These are phyloP conservation scores for Clytia hemisphaerica DNA, from an alignment of 30 jellyfish, hydroid and myxozoan genomes.

Conservation along the genomic window DNA sequence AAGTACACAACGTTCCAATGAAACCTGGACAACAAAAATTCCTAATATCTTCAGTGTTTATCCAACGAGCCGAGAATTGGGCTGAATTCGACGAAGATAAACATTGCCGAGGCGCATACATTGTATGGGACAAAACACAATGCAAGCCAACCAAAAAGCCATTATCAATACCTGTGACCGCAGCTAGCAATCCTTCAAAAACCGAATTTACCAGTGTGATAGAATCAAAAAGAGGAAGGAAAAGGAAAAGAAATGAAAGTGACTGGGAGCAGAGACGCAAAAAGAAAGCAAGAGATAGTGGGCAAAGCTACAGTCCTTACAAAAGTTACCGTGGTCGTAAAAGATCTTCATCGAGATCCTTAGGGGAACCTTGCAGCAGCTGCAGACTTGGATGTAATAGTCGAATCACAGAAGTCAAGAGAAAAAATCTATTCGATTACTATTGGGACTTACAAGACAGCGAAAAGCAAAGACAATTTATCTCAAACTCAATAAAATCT, in stretches of 20 bases:
- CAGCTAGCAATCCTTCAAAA: background rate
- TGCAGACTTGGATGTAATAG: no score
- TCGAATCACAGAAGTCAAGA: no score
- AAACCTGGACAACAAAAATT: background rate
- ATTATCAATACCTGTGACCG: background rate
- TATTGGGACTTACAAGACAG: no score
- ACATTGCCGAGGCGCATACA: slow-evolving; percentile 4
- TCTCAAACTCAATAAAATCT: no score
- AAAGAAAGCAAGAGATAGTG: background rate
- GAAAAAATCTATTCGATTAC: no score
- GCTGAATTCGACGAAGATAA: background rate
- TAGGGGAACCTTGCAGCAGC: no score
- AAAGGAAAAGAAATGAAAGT: background rate
- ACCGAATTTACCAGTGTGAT: background rate
- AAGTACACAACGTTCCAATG: background rate
- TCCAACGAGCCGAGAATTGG: background rate
- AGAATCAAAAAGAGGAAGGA: background rate
- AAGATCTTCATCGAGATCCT: background rate
- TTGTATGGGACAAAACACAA: background rate
- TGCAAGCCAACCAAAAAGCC: background rate
- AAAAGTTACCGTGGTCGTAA: background rate
- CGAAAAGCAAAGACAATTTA: no score
- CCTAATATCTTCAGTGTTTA: background rate
- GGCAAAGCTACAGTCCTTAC: background rate
- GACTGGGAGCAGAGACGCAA: background rate